Base-by-base conservation (phyloP, 2,888 invertebrate species). In the Ormyrus nitidulus region DNA sequence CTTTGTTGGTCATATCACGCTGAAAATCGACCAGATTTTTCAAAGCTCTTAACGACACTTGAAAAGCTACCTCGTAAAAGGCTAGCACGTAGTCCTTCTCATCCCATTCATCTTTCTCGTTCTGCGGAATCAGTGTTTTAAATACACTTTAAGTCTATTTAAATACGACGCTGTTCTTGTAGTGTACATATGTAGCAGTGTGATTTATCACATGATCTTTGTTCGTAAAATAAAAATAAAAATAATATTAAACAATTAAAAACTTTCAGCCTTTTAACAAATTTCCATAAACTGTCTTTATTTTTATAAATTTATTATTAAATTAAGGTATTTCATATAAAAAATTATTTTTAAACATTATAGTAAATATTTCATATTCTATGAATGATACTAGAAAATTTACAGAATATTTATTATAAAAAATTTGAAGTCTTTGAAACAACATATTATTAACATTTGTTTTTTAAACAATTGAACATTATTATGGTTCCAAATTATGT, bases 41-140 rank as follows among this genome's bases (percentile, higher is more conserved):
- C 95, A 75, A 94, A 94, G 84, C 92, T 99, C 80, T 93, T 97
- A 85, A 95, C 95, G 78, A 94, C 95, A 79, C 93, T 99, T 79
- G 97, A 98, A 89, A 96, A 96, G 90, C 93, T 99, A 86, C 99
- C 99, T 65, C 97, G 98, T 91, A 98, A 98, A 92, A 94, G 97
- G 65, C 93, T 99, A 85, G 98, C 97, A 71, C 95, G 99, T 84
- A 98, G 98, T 89, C 99, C 99, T 84, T 99, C 99, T 82, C 99
- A 99, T 93, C 99, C 99, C 51, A 96, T 98, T 85, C 98, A 99
- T 90, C 93, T 99, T 86, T 98, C 98, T 68, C 95, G 98, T 88
- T 98, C 98, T 71, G 98, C 98, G 65, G 98, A 99, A 93, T 98
- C 98, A 72, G 97, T 98, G 88, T 98, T 97, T 92, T 97, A 92